Evolutionary conservation across 2,888 invertebrate species (phyloP).

Genomic region (Watsonalla cultraria): DNA sequence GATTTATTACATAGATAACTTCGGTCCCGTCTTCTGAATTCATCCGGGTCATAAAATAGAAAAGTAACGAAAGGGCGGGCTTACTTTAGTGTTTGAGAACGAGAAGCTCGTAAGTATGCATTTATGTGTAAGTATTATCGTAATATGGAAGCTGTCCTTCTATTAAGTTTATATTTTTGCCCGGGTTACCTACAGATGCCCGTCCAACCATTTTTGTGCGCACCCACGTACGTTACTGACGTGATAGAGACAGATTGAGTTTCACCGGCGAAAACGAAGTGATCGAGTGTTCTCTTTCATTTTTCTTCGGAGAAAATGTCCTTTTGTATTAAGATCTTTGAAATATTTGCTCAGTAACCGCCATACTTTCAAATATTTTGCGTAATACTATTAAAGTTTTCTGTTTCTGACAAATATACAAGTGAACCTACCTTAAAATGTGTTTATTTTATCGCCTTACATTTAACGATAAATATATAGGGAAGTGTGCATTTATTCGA

Average conservation of each 20-base stretch:
- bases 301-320: slow-evolving; percentile 15
- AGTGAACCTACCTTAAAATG: too few species aligned
- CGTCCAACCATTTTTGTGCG: slow-evolving; percentile 1
- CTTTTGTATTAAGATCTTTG: slow-evolving; percentile 11
- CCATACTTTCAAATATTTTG: too few species aligned
- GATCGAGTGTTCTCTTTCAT: slow-evolving; percentile 19
- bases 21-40: slow-evolving; percentile 13
- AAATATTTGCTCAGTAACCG: neutral
- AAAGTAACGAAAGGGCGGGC: too few species aligned
- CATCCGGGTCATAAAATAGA: slow-evolving; percentile 7
- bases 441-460: too few species aligned
- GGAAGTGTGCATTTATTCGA: neutral
- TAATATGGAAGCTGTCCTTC: too few species aligned
- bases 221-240: slow-evolving; percentile 17
- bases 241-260: slow-evolving; percentile 31
- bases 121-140: too few species aligned
- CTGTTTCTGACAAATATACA: too few species aligned
- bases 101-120: too few species aligned
- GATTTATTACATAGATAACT: slow-evolving; percentile 16
- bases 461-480: too few species aligned
- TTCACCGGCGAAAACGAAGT: slow-evolving; percentile 26
- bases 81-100: too few species aligned
- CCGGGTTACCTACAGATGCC: slow-evolving; percentile 14
- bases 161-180: too few species aligned
- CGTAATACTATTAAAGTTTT: too few species aligned